Evolutionary conservation across 2,113 vertebrate genomes (phyloP), one percentile per base, ranked within the genome.

Genomic region (Chionis minor): DNA sequence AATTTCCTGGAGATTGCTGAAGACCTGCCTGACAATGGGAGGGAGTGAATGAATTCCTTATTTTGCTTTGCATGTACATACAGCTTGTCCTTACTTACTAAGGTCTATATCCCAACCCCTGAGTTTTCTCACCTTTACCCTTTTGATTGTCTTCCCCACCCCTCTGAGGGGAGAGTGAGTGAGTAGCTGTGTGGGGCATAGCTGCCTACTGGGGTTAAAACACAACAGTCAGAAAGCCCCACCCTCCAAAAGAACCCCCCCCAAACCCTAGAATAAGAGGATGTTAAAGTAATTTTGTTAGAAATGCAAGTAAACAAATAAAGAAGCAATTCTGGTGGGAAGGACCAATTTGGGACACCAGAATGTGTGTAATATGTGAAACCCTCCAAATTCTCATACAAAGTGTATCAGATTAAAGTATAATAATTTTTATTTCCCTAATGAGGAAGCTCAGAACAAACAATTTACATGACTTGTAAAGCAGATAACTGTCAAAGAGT

Each of bases 141-240:
- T 18, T 62, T 23, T 72, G 6, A 75, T 70, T 69, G 38, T 75
- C 15, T 71, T 81, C 22, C 6, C 6, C 42, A 4, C 2, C 26
- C 47, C 22, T 45, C 24, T 62, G 49, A 81, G 35, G 23, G 28
- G 12, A 66, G 6, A 66, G 11, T 24, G 32, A 70, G 2, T 6
- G 4, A 66, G 40, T 21, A 81, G 24, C 14, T 55, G 4, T 65
- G 21, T 32, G 17, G 14, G 8, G 5, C 0, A 0, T 27, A 71
- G 6, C 19, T 81, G 30, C 12, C 10, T 30, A 47, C n/a, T 77
- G 47, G 6, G 5, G 7, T 38, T 91, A 62, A 67, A 52, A 19
- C 5, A 24, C 20, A 71, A 54, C 11, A 40, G 10, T 40, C 9
- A 45, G 27, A 47, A 28, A 33, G 10, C 21, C 26, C 52, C 26